Evolutionary conservation across 2,113 vertebrate species (phyloP).

Genomic region (Seriola quinqueradiata): DNA sequence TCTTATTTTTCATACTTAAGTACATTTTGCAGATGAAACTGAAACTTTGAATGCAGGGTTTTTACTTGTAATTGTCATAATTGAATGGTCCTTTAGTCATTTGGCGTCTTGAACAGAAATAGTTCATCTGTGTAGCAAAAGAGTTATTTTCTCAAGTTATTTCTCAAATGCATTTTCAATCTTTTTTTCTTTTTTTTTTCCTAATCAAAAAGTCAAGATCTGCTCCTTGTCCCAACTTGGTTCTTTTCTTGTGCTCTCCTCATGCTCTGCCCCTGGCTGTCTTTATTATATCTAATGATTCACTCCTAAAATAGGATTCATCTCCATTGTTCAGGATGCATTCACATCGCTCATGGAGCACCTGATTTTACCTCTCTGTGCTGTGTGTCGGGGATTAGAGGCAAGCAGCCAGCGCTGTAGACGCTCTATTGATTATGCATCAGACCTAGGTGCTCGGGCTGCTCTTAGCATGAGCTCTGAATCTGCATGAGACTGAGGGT

Average conservation of each 20-base stretch:
- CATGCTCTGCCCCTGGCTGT: background rate
- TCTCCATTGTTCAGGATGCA: constrained; percentile 18
- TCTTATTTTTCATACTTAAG: too few species aligned
- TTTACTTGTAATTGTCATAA: background rate
- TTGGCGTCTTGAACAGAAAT: background rate
- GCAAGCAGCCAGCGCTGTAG: constrained; percentile 31
- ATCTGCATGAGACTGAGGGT: constrained; percentile 53
- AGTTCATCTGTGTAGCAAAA: background rate
- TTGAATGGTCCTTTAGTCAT: background rate
- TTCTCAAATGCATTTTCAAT: background rate
- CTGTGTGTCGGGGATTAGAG: constrained; percentile 10
- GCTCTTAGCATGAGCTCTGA: constrained; percentile 43
- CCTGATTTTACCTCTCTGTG: constrained; percentile 10
- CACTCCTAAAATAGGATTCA: constrained; percentile 24
- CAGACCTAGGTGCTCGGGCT: constrained; percentile 26
- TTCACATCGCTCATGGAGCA: constrained; percentile 7
- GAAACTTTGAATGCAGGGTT: too few species aligned
- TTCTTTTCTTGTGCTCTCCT: background rate
- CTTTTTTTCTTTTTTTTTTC: too few species aligned
- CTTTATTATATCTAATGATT: constrained; percentile 36
- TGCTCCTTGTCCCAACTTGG: background rate
- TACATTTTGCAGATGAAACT: too few species aligned
- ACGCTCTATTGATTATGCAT: constrained; percentile 56
- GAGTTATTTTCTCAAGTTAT: background rate
- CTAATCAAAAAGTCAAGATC: background rate